These are phyloP conservation scores for Heterodera schachtii DNA, from an alignment of 1,140 invertebrate species.

Conservation along the genomic window DNA sequence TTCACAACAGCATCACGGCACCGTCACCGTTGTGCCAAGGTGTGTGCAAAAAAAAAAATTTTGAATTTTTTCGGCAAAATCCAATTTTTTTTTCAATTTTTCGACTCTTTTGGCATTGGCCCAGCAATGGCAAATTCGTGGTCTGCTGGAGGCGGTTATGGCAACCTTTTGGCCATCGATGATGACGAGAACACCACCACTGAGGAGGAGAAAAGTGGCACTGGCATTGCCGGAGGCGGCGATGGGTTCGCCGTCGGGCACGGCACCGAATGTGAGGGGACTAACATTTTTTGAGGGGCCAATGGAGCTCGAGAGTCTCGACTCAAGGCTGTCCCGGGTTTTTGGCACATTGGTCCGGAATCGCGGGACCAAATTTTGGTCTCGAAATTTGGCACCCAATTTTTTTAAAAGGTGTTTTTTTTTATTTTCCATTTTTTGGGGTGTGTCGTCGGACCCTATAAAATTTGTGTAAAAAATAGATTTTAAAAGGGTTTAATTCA, in stretches of 20 bases:
- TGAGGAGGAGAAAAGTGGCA: slow-evolving; percentile 4
- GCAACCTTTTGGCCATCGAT: background rate
- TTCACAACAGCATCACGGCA: background rate
- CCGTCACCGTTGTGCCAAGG: background rate
- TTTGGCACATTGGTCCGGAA: slow-evolving; percentile 15
- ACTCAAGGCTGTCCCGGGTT: background rate
- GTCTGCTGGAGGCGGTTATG: background rate
- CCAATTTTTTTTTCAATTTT: background rate
- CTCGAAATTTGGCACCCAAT: too few relatives aligned
- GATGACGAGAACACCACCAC: slow-evolving; percentile 4
- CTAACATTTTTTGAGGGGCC: slow-evolving; percentile 1
- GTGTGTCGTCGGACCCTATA: too few relatives aligned
- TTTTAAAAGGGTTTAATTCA: too few relatives aligned
- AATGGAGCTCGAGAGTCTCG: background rate
- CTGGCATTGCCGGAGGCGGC: background rate
- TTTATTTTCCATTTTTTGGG: too few relatives aligned
- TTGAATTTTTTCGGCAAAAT: background rate
- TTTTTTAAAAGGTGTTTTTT: too few relatives aligned
- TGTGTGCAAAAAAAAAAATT: background rate
- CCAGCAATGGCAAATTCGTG: too few relatives aligned
- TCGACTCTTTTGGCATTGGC: background rate
- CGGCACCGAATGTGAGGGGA: slow-evolving; percentile 6
- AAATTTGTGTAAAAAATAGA: too few relatives aligned
- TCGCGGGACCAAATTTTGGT: too few relatives aligned
- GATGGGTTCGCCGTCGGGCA: background rate